Evolutionary conservation across 1,140 invertebrate genomes (phyloP), one percentile per base, ranked within the genome.

Genomic region (Gonatopus flavifemur): DNA sequence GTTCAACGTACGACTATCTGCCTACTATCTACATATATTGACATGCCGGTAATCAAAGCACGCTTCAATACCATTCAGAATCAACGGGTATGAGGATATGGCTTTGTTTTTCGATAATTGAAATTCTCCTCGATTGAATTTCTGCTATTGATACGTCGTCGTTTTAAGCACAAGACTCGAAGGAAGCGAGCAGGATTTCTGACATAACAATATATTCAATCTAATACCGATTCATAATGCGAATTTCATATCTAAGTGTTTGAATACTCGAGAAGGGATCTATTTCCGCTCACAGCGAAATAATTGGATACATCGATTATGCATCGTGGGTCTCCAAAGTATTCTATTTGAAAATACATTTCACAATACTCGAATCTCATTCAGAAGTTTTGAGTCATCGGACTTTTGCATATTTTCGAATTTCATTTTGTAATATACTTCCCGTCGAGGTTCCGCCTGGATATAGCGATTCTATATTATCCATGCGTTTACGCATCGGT

Each of bases 31-130:
- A 41, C 25, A n/a, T 33, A 44, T 57, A 57, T 57, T 58, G 57
- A 58, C 55, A 50, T 35, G 36, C 39, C 39, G 44, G 48, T 59
- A 59, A 58, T 54, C 57, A 59, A 58, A 54, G 45, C 44, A 37
- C 20, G n/a, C 24, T 40, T 42, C n/a, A 24, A 33, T 28, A 42
- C 39, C 31, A 53, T 57, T 57, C n/a, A n/a, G 44, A 40, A 24
- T 25, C 46, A 36, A 33, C 38, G 33, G 16, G 32, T 35, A 25
- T 19, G 41, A n/a, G 33, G 49, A 59, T 52, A 52, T 44, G 21
- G 20, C 40, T 28, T 15, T 22, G 28, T 51, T 30, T 48, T 56
- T 56, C 33, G 44, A 56, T 55, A 56, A 47, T 58, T 41, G 19
- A 16, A 15, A 16, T 46, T n/a, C n/a, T n/a, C 49, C 45, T 47